Evolutionary conservation across 2,888 invertebrate genomes (phyloP), one percentile per base, ranked within the genome.

Genomic region (Drosophila falleni): DNA sequence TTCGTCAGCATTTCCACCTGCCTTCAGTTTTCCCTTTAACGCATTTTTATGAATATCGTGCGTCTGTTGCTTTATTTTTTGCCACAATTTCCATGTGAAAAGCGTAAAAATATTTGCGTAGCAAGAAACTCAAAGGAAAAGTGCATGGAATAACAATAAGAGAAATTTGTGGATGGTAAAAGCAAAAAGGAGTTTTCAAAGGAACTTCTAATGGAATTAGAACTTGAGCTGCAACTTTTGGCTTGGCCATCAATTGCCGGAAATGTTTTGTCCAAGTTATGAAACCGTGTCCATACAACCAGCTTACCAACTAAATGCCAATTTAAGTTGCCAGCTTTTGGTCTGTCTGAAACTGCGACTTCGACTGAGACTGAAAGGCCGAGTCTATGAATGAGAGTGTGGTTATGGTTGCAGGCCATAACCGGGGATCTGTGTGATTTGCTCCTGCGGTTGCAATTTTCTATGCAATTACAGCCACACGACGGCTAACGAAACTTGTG

Each of bases 91-190:
- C 51, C 68, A 72, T 68, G 67, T 55, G 63, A 74, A 79, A 65
- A 78, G 80, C 76, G 49, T 63, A 79, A 71, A 70, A 85, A 82
- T 81, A 72, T 85, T 81, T 85, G 65, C 69, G 42, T 66, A 72
- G 66, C 70, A 26, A 5, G 33, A 50, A 80, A 80, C 68, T 72
- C 79, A 55, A 61, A 41, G 56, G 13, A 39, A 70, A 66, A 54
- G 35, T 50, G 65, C 71, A 67, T 47, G 26, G 58, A 70, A 75
- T 71, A 74, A 81, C 68, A 82, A 81, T 74, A 80, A 63, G 58
- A 62, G 39, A 50, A 50, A 72, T 70, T 70, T 71, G 42, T 58
- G 62, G 31, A 16, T 54, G 41, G 9, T 11, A 51, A 23, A 15
- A 15, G 55, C n/a, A 19, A 3, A 56, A 37, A 47, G 46, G 37